phyloP scores from a whole-genome alignment of 92 coral and sea anemone species.

The Phymanthus crucifer region DNA sequence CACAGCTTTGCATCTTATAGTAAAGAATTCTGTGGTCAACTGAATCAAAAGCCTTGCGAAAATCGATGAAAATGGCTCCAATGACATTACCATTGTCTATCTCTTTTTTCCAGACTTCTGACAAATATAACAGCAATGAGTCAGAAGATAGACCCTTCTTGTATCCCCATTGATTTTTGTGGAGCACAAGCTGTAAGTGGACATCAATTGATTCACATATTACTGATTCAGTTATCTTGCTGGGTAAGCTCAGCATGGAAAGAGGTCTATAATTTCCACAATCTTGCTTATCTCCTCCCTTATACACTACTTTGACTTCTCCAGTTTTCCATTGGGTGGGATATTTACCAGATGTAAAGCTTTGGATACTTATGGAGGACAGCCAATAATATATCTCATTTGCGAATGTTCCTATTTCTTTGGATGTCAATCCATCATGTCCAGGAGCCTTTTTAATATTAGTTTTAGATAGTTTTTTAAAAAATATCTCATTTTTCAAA shows the following conservation, averaged over 20 bases:
- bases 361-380: not conserved
- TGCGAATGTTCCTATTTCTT: no score
- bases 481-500: no score
- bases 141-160: conserved; percentile 9
- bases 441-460: no score
- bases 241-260: conserved; percentile 31
- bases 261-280: conserved; percentile 10
- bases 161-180: conserved; percentile 35
- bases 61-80: not conserved
- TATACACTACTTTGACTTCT: conserved; percentile 7
- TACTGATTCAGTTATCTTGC: conserved; percentile 41
- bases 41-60: not conserved
- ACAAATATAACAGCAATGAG: conserved; percentile 23
- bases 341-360: not conserved
- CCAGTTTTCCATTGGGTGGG: not conserved
- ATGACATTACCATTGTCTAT: conserved; percentile 24
- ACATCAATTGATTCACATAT: conserved; percentile 29
- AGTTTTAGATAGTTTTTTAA: no score
- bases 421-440: no score
- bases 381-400: no score
- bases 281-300: conserved; percentile 22
- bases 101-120: conserved; percentile 28
- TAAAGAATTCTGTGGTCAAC: conserved; percentile 13
- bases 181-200: conserved; percentile 26
- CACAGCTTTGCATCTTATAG: conserved; percentile 23